Base-by-base conservation (phyloP, 2,797 vertebrate genomes). In the Pseudocheirus occidentalis region DNA sequence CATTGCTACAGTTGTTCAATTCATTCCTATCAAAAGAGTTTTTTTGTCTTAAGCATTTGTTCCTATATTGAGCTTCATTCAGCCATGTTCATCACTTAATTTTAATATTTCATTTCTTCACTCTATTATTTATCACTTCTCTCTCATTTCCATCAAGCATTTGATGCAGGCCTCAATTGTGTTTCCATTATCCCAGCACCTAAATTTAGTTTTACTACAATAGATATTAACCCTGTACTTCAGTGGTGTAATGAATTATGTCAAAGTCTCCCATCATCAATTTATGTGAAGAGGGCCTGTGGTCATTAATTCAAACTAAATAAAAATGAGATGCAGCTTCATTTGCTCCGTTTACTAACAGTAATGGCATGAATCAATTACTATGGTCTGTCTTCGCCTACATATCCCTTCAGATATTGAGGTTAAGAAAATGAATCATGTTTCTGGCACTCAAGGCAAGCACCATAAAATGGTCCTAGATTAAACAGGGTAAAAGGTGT, bases 91-190 rank as follows among this genome's bases (percentile, higher is more conserved):
- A 91, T 92, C 96, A 96, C 97, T 97, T 98, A 95, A 97, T 95
- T 97, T 98, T 96, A 98, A 97, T 97, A 97, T 97, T 98, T 98
- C 96, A 95, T 98, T 98, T 98, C 94, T 94, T 16, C 62, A 9
- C 96, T 92, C 92, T 92, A 50, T 73, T 94, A 59, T 96, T 97
- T 97, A 96, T 93, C 93, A 91, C 52, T 91, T 81, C 90, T 94
- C 18, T 57, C 16, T 95, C 92, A 92, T 92, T 93, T 95, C 93
- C 9, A 81, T 94, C 96, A 92, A 59, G 95, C 90, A 92, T 97
- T 97, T 96, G 96, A 97, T 98, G 96, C 93, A 93, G 89, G 95
- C 62, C 96, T 98, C 93, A 96, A 97, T 98, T 98, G 95, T 95
- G 90, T 73, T 95, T 98, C 95, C 54, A 95, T 56, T 93, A 92